These are phyloP conservation scores for Drosophila neotestacea DNA, from an alignment of 2,888 invertebrate species.

Conservation along the genomic window DNA sequence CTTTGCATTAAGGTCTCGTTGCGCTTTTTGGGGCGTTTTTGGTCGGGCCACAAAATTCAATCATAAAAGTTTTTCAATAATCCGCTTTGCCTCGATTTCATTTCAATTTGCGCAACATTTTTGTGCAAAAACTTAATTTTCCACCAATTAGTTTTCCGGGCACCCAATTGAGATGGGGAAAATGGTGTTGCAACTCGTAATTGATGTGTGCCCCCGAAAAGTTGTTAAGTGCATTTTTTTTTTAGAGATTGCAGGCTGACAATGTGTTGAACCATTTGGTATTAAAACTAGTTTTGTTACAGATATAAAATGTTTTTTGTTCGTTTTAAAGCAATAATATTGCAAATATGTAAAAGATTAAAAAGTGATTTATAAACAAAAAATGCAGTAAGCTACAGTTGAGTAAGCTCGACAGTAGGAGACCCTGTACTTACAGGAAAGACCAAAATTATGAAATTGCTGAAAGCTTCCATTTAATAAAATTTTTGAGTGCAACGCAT, in stretches of 20 bases:
- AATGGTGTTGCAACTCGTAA: constrained; percentile 46
- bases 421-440: too few relatives aligned
- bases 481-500: too few relatives aligned
- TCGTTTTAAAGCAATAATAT: too few relatives aligned
- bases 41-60: constrained; percentile 74
- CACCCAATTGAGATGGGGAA: constrained; percentile 12
- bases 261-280: neutral
- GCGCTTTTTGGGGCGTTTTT: constrained; percentile 58
- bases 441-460: too few relatives aligned
- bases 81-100: constrained; percentile 82
- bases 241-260: neutral
- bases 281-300: neutral
- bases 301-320: neutral
- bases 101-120: constrained; percentile 81
- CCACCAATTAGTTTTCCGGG: constrained; percentile 82
- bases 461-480: too few relatives aligned
- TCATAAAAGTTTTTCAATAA: constrained; percentile 82
- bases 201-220: constrained; percentile 59
- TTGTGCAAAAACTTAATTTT: constrained; percentile 83
- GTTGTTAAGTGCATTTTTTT: constrained; percentile 4
- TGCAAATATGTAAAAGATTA: too few relatives aligned
- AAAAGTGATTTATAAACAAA: too few relatives aligned
- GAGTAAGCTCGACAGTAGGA: too few relatives aligned
- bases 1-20: constrained; percentile 66
- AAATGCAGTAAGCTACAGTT: too few relatives aligned